Conservation (phyloP, 1,140 invertebrate species). For the Formica exsecta region DNA sequence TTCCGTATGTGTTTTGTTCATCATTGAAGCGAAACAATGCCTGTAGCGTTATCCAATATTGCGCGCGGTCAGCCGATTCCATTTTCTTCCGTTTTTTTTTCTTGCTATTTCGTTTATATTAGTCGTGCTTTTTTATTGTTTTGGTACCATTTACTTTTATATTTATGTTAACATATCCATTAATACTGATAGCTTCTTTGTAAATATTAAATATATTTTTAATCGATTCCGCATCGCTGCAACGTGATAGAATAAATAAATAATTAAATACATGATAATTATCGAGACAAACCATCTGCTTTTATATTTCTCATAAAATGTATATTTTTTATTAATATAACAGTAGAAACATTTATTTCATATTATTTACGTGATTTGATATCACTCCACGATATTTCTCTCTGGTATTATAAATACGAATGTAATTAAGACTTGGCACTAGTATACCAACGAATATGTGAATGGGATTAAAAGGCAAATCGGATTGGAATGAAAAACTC, state of each 20-base stretch:
- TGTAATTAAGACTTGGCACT: constrained; percentile 11
- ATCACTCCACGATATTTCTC: constrained; percentile 13
- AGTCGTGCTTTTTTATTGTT: constrained; percentile 27
- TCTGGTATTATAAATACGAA: constrained; percentile 15
- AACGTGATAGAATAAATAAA: not conserved
- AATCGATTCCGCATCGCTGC: not conserved
- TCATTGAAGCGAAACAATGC: constrained; percentile 64
- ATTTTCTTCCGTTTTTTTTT: constrained; percentile 58
- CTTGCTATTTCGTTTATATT: constrained; percentile 54
- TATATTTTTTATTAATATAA: not conserved
- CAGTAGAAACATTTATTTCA: not conserved
- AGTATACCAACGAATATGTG: not conserved
- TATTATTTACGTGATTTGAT: not conserved
- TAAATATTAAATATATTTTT: not conserved
- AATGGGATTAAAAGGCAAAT: constrained; percentile 41
- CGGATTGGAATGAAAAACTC: constrained; percentile 43
- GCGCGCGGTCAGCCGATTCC: constrained; percentile 42
- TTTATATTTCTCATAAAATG: not conserved
- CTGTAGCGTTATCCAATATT: constrained; percentile 58
- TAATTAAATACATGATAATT: not conserved
- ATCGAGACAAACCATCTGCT: not conserved
- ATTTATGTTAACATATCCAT: not conserved
- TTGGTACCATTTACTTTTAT: not conserved
- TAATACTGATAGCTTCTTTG: not conserved
- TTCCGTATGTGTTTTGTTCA: constrained; percentile 63